Percentiles rank a stretch among this genome's conserved stretches.
phyloP scores from a whole-genome alignment of 2,113 vertebrate genomes.

The Clinocottus analis region DNA sequence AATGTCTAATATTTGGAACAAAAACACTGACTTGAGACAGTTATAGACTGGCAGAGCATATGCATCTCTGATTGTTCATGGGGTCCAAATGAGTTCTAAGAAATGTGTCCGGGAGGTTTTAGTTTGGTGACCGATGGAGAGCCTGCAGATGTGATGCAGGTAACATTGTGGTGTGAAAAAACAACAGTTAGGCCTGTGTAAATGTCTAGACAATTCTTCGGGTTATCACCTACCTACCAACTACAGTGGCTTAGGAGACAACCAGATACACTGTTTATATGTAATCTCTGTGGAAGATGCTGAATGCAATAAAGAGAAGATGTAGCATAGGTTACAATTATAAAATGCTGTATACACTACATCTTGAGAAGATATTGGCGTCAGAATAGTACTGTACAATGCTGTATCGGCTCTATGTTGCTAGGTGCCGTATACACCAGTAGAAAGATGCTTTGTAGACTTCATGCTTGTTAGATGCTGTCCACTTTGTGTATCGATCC shows the following conservation, averaged over 20 bases:
- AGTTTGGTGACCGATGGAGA: conserved; percentile 64
- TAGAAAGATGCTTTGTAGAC: conserved; percentile 55
- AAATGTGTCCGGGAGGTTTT: conserved; percentile 42
- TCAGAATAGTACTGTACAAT: conserved; percentile 10
- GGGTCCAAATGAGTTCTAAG: conserved; percentile 54
- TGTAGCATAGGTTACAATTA: conserved; percentile 10
- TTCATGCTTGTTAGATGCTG: conserved; percentile 52
- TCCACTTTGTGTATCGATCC: conserved; percentile 74
- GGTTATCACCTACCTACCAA: conserved; percentile 79
- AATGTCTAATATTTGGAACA: conserved; percentile 46
- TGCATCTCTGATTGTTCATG: conserved; percentile 32
- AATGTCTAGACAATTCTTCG: conserved; percentile 76
- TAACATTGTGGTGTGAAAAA: conserved; percentile 82
- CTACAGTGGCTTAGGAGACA: conserved; percentile 45
- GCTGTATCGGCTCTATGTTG: conserved; percentile 41
- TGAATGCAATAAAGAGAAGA: conserved; percentile 11
- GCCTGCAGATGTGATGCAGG: conserved; percentile 83
- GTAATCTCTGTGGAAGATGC: conserved; percentile 24
- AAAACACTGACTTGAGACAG: conserved; percentile 47
- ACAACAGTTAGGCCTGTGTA: conserved; percentile 81
- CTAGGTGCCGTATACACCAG: conserved; percentile 41
- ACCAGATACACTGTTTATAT: conserved; percentile 48
- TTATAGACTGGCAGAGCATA: conserved; percentile 22
- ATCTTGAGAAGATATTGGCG: conserved; percentile 30
- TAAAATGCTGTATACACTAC: background rate